phyloP scores from a whole-genome alignment of 2,888 invertebrate genomes.

The Cheilosia pagana region DNA sequence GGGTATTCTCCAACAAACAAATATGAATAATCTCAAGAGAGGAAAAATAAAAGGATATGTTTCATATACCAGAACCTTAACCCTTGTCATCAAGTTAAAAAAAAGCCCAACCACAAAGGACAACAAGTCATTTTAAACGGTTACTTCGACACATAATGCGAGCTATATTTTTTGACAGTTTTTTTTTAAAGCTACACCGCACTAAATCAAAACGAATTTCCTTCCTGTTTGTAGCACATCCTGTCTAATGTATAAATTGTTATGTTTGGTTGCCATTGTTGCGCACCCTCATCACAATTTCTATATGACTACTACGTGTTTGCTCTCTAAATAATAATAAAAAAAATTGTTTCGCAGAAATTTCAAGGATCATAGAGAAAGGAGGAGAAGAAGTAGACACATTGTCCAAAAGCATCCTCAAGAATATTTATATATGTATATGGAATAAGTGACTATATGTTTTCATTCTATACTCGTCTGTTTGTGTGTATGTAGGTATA shows the following conservation, averaged over 20 bases:
- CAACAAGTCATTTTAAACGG: slow-evolving; percentile 30
- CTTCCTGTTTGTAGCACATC: slow-evolving; percentile 22
- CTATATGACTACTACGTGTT: neutral
- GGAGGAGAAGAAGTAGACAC: neutral
- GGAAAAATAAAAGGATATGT: neutral
- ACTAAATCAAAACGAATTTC: slow-evolving; percentile 16
- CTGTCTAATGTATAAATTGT: slow-evolving; percentile 5
- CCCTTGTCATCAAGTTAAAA: neutral
- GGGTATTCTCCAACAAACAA: neutral
- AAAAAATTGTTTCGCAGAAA: neutral
- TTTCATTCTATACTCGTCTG: too few species aligned
- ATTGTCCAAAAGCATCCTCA: neutral
- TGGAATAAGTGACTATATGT: too few species aligned
- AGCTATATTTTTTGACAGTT: slow-evolving; percentile 6
- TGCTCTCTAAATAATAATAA: neutral
- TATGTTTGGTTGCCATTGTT: slow-evolving; percentile 10
- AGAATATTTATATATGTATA: neutral
- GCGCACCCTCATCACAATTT: slow-evolving; percentile 11
- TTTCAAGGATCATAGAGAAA: slow-evolving; percentile 2
- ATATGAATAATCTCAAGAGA: neutral
- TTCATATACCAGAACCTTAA: neutral
- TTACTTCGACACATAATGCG: slow-evolving; percentile 27
- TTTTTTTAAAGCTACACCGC: slow-evolving; percentile 17
- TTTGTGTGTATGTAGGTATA: slow-evolving; percentile 3
- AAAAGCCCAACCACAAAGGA: neutral